Evolutionary conservation across 2,113 vertebrate genomes (phyloP).

Genomic region (Pluvianellus socialis): DNA sequence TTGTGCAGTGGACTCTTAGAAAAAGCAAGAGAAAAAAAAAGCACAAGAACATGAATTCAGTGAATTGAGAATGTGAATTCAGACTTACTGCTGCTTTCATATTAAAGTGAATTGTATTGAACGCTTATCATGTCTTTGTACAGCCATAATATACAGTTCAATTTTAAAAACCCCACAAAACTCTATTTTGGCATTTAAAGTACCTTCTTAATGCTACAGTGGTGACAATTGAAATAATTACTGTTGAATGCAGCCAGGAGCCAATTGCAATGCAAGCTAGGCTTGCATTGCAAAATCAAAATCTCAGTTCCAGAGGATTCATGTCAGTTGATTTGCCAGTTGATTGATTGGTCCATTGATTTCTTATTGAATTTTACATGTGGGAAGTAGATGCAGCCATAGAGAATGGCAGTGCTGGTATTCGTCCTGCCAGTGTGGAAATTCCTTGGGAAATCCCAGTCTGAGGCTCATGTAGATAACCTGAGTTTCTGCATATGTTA

Average conservation of each 20-base stretch:
- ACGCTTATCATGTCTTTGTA: neutral
- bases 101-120: neutral
- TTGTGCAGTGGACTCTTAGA: neutral
- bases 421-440: neutral
- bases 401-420: neutral
- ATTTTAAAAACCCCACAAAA: neutral
- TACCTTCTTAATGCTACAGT: neutral
- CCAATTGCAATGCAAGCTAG: neutral
- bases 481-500: neutral
- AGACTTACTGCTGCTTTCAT: neutral
- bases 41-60: neutral
- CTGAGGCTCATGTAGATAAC: neutral
- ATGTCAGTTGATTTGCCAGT: neutral
- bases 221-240: neutral
- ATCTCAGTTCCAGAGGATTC: neutral
- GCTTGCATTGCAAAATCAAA: neutral
- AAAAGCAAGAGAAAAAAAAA: neutral
- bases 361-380: neutral
- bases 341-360: neutral
- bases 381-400: neutral
- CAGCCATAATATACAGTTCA: neutral
- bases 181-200: neutral
- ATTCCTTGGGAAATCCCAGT: neutral
- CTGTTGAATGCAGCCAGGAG: neutral
- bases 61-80: neutral